Evolutionary conservation across 2,113 vertebrate species (phyloP).

Genomic region (Amphilophus citrinellus): DNA sequence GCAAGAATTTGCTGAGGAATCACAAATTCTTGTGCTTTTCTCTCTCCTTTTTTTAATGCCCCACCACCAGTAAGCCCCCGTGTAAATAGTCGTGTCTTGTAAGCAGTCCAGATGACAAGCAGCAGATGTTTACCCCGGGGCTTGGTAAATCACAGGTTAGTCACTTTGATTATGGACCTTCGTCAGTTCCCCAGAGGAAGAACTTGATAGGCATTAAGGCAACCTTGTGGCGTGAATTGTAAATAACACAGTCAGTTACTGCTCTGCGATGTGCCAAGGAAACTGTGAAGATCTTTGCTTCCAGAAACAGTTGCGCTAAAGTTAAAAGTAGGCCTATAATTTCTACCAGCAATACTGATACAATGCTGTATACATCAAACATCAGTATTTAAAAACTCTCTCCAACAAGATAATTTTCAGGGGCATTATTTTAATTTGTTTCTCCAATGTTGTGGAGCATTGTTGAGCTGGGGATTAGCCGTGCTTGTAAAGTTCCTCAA

Average conservation of each 20-base stretch:
- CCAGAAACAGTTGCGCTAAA: not conserved
- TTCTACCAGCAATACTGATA: not conserved
- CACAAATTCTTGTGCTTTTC: not conserved
- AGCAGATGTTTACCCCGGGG: conserved; percentile 69
- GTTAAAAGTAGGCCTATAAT: not conserved
- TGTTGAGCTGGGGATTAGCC: too few species aligned
- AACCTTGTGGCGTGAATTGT: conserved; percentile 49
- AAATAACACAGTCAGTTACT: conserved; percentile 39
- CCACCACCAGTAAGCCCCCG: conserved; percentile 38
- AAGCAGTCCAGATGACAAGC: conserved; percentile 62
- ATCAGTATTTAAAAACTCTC: not conserved
- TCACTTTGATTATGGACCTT: conserved; percentile 65
- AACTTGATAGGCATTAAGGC: conserved; percentile 45
- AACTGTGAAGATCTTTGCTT: not conserved
- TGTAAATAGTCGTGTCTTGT: conserved; percentile 63
- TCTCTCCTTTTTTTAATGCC: not conserved
- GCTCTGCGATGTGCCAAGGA: not conserved
- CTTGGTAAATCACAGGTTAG: conserved; percentile 69
- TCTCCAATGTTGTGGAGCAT: not conserved
- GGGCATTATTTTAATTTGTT: not conserved
- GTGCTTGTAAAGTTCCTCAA: not conserved
- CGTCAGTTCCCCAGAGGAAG: conserved; percentile 31
- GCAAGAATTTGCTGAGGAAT: conserved; percentile 60
- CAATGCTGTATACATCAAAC: not conserved
- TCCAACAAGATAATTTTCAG: not conserved